Conservation (phyloP, 1,140 invertebrate species). For the Leptinotarsa texana region DNA sequence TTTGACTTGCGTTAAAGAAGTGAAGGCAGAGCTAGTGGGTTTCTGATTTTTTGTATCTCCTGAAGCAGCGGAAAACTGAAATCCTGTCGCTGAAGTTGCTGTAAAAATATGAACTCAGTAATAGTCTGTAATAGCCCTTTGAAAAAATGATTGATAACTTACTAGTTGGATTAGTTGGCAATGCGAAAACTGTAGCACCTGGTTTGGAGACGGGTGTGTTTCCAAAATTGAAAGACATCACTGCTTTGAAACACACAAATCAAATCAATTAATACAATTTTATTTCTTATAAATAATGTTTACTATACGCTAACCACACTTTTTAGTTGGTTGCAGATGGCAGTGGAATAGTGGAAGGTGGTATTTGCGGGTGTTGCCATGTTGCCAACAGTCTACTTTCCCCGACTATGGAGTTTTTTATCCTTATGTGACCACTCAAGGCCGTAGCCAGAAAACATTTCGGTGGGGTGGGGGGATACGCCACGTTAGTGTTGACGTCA, state of each 20-base stretch:
- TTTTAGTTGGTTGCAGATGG: no score
- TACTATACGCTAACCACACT: no score
- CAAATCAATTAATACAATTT: no score
- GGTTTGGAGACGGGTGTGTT: slow-evolving; percentile 26
- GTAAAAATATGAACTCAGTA: slow-evolving; percentile 8
- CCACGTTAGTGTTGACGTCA: no score
- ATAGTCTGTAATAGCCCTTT: not conserved
- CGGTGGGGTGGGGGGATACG: no score
- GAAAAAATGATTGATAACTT: slow-evolving; percentile 19
- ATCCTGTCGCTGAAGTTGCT: slow-evolving; percentile 32
- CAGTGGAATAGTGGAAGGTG: no score
- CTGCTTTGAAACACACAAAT: not conserved
- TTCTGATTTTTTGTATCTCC: slow-evolving; percentile 35
- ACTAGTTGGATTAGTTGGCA: slow-evolving; percentile 35
- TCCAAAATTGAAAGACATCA: slow-evolving; percentile 40
- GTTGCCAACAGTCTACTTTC: no score
- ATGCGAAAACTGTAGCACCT: slow-evolving; percentile 31
- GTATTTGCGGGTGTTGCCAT: no score
- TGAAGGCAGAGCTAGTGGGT: slow-evolving; percentile 14
- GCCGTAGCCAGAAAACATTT: no score
- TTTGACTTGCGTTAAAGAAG: not conserved
- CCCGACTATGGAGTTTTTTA: no score
- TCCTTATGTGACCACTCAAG: no score
- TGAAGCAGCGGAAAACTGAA: slow-evolving; percentile 32
- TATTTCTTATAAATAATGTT: no score